Base-by-base conservation (phyloP, 2,797 vertebrate species). In the Sebastes taczanowskii region DNA sequence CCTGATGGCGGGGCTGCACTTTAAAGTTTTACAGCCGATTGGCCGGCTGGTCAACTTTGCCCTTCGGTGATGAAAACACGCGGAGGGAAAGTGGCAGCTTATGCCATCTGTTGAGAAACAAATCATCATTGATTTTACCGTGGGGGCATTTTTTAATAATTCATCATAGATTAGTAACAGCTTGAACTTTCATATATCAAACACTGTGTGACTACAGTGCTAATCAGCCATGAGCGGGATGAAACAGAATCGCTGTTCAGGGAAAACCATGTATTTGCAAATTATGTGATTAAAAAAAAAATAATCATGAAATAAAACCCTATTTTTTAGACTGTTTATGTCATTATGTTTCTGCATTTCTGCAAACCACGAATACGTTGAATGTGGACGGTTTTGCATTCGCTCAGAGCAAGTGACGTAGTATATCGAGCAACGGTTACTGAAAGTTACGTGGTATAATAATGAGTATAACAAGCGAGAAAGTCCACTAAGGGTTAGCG, bases 131-230 rank as follows among this genome's bases (percentile, higher is more conserved):
- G 55, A 72, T 86, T 85, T 80, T 23, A 78, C 69, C 23, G 46
- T n/a, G 1, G 59, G 66, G 73, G 52, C 23, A 72, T 42, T 65
- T 70, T 68, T 76, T 75, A 72, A 90, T 83, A 85, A 87, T 83
- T 78, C 64, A 83, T 74, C 66, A 55, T 1, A 70, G 59, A 81
- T 81, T 71, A 78, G 63, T 4, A 77, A 62, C 75, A 75, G 83
- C 42, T 81, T 83, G 53, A 86, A 86, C 69, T 56, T 74, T 77
- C 5, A 74, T 49, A 55, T 14, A 66, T 86, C 60, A 78, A 62
- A 75, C 59, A 13, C 10, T 7, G 70, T 66, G 55, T 42, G 78
- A 78, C 63, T 64, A 1, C 30, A 4, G 35, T 11, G 67, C 42
- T 67, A 58, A 81, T 87, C 58, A 77, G 72, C 58, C 52, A 6